These are phyloP conservation scores for Trichoplusia ni DNA, from an alignment of 1,140 invertebrate genomes.

Conservation along the genomic window DNA sequence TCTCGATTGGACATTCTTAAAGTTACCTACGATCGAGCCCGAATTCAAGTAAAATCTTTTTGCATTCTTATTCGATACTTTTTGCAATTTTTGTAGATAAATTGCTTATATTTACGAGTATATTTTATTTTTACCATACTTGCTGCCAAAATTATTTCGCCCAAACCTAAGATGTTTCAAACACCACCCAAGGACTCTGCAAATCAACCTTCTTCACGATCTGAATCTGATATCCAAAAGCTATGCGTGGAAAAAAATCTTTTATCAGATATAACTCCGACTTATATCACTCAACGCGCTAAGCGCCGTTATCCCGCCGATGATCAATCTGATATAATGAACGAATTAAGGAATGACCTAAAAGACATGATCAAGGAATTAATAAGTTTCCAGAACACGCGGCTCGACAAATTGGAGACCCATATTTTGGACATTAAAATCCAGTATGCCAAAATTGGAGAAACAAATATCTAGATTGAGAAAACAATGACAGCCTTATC, in stretches of 20 bases:
- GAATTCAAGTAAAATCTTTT: background rate
- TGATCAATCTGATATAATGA: background rate
- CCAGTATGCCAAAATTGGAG: background rate
- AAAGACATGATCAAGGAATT: background rate
- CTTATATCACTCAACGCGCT: background rate
- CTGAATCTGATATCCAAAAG: background rate
- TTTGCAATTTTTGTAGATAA: background rate
- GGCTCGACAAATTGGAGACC: background rate
- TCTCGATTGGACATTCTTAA: too few species aligned
- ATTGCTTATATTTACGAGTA: background rate
- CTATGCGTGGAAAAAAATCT: background rate
- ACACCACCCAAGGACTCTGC: background rate
- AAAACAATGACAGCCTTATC: background rate
- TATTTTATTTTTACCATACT: too few species aligned
- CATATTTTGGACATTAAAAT: background rate
- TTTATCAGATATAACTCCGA: background rate
- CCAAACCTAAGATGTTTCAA: background rate
- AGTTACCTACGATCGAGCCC: too few species aligned
- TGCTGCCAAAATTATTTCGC: too few species aligned
- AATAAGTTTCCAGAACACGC: background rate
- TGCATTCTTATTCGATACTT: background rate
- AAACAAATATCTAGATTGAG: background rate
- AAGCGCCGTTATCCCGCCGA: background rate
- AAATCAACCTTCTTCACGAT: background rate
- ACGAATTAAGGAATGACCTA: background rate